A percentile compares a stretch with the other conserved stretches of the same genome.
Conservation (phyloP, 2,888 invertebrate species). For the Antheraea yamamai region DNA sequence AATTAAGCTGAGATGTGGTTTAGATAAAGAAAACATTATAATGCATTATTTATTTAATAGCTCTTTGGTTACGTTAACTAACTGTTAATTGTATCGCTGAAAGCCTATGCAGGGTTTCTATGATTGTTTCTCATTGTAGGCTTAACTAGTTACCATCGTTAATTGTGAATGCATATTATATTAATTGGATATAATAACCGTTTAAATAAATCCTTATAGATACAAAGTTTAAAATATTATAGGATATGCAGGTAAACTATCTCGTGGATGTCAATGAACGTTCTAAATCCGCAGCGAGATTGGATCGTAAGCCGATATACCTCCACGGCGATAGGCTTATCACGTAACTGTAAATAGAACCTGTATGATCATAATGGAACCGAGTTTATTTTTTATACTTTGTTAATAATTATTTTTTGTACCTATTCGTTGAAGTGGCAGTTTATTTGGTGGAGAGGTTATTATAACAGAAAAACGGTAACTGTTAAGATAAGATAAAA, state of each 20-base stretch:
- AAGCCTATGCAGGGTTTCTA: too few relatives aligned
- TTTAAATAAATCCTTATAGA: neutral
- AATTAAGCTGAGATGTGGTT: neutral
- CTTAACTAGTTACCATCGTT: too few relatives aligned
- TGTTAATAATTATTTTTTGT: neutral
- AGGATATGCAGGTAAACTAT: neutral
- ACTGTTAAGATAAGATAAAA: too few relatives aligned
- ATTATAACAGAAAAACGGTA: neutral
- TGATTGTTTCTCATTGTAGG: too few relatives aligned
- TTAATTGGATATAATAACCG: neutral
- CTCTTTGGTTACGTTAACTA: too few relatives aligned
- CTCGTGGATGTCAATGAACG: neutral
- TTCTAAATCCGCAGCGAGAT: neutral
- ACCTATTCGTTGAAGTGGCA: neutral
- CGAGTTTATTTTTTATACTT: neutral
- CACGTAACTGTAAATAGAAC: neutral
- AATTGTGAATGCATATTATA: too few relatives aligned
- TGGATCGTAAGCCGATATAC: neutral
- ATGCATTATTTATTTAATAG: neutral
- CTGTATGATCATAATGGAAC: neutral
- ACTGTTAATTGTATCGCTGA: too few relatives aligned
- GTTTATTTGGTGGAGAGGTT: neutral
- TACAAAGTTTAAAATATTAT: neutral
- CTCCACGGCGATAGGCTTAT: neutral
- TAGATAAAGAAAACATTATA: neutral